phyloP scores from a whole-genome alignment of 2,888 invertebrate species.

The Scrobipalpa costella region DNA sequence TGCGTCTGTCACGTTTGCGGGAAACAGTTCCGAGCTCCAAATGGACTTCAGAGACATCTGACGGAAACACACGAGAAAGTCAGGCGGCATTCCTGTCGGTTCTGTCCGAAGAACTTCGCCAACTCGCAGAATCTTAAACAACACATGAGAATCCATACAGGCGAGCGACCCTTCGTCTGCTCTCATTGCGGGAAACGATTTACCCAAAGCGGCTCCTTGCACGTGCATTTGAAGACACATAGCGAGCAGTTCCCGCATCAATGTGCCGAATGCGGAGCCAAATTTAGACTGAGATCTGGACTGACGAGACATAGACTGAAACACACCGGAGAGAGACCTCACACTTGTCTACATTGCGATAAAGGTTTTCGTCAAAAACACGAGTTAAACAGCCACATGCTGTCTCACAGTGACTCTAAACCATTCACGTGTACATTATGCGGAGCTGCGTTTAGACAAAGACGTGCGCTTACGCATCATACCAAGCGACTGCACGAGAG shows the following conservation, averaged over 20 bases:
- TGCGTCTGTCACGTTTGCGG: slow-evolving; percentile 85
- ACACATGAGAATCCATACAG: slow-evolving; percentile 82
- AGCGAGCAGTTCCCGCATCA: slow-evolving; percentile 77
- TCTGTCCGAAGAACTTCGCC: slow-evolving; percentile 80
- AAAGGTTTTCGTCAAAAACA: slow-evolving; percentile 81
- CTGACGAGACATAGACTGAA: slow-evolving; percentile 79
- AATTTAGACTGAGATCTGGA: slow-evolving; percentile 81
- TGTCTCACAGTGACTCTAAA: slow-evolving; percentile 77
- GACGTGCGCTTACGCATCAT: slow-evolving; percentile 61
- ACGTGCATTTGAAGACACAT: slow-evolving; percentile 83
- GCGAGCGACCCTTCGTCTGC: slow-evolving; percentile 81
- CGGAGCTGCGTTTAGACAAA: slow-evolving; percentile 50
- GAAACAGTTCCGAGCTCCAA: slow-evolving; percentile 84
- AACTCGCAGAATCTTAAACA: slow-evolving; percentile 82
- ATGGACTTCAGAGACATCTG: slow-evolving; percentile 82
- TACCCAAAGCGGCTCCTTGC: slow-evolving; percentile 84
- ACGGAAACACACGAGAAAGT: slow-evolving; percentile 83
- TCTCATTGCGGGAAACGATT: slow-evolving; percentile 83
- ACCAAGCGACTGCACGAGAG: slow-evolving; percentile 67
- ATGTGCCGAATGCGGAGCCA: slow-evolving; percentile 82
- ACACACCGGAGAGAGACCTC: slow-evolving; percentile 83
- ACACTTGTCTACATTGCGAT: slow-evolving; percentile 80
- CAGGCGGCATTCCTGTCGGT: slow-evolving; percentile 80
- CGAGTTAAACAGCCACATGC: slow-evolving; percentile 78
- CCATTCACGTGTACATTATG: slow-evolving; percentile 80